Conservation (phyloP, 1,140 invertebrate genomes). For the Papilio polyxenes region DNA sequence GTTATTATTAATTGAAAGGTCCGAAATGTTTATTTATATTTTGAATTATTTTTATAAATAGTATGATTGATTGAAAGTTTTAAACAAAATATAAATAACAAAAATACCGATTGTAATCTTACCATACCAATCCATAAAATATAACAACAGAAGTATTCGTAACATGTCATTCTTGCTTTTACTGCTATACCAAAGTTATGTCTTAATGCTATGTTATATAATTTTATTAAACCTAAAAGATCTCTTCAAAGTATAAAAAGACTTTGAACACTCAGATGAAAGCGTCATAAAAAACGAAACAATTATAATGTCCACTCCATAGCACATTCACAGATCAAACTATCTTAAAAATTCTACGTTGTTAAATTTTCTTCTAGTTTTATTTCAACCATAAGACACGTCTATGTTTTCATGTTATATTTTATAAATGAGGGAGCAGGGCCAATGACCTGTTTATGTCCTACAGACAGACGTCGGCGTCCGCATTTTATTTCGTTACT, state of each 20-base stretch:
- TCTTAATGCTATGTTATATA: background rate
- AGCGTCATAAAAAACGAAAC: background rate
- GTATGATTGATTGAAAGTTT: background rate
- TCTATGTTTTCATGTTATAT: slow-evolving; percentile 28
- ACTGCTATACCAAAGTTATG: background rate
- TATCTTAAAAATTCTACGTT: background rate
- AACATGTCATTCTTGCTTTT: background rate
- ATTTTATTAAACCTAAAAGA: background rate
- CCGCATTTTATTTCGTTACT: slow-evolving; percentile 72
- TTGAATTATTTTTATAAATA: background rate
- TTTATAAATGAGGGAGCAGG: slow-evolving; percentile 44
- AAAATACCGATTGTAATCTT: background rate
- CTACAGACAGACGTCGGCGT: slow-evolving; percentile 70
- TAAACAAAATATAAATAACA: background rate
- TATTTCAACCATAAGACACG: slow-evolving; percentile 20
- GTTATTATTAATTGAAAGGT: background rate
- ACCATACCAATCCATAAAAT: no score
- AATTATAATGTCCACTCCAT: background rate
- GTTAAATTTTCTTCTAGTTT: slow-evolving; percentile 9
- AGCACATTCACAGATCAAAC: background rate
- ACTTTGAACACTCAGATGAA: background rate
- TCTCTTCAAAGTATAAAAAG: background rate
- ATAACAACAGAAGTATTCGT: no score
- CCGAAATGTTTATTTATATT: background rate
- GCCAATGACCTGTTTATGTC: slow-evolving; percentile 73